Conservation (phyloP, 2,797 vertebrate species). For the Squalus acanthias region DNA sequence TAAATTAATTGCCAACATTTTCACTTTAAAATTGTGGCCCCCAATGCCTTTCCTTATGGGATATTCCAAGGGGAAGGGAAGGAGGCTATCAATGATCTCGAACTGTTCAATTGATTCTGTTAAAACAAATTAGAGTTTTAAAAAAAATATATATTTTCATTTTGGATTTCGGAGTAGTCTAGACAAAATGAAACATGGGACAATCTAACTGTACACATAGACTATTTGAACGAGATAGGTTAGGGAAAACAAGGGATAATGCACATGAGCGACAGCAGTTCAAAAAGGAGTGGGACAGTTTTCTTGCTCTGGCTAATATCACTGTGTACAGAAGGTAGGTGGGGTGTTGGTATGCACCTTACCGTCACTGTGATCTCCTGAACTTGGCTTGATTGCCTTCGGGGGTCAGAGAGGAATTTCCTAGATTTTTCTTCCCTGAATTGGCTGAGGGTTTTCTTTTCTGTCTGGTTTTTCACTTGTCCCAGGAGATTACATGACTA, state of each 20-base stretch:
- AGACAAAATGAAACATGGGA: background rate
- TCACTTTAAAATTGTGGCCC: background rate
- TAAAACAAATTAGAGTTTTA: background rate
- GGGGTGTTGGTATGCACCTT: background rate
- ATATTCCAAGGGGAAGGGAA: background rate
- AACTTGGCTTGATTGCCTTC: background rate
- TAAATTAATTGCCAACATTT: constrained; percentile 8
- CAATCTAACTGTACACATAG: background rate
- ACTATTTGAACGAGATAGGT: background rate
- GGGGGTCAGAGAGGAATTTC: background rate
- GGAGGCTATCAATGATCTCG: background rate
- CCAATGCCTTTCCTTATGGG: background rate
- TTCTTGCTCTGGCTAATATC: background rate
- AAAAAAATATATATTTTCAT: background rate
- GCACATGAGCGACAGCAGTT: background rate
- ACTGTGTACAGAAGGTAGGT: background rate
- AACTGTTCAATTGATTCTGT: background rate
- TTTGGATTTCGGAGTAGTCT: background rate
- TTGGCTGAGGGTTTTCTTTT: background rate
- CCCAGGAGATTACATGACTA: background rate
- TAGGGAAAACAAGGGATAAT: background rate
- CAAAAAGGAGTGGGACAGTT: background rate
- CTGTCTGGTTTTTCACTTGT: background rate
- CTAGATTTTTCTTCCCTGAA: background rate
- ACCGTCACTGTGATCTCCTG: background rate